A percentile compares a stretch with the other conserved stretches of the same genome.
These are phyloP conservation scores for Dinocampus coccinellae DNA, from an alignment of 2,888 invertebrate genomes.

Conservation along the genomic window DNA sequence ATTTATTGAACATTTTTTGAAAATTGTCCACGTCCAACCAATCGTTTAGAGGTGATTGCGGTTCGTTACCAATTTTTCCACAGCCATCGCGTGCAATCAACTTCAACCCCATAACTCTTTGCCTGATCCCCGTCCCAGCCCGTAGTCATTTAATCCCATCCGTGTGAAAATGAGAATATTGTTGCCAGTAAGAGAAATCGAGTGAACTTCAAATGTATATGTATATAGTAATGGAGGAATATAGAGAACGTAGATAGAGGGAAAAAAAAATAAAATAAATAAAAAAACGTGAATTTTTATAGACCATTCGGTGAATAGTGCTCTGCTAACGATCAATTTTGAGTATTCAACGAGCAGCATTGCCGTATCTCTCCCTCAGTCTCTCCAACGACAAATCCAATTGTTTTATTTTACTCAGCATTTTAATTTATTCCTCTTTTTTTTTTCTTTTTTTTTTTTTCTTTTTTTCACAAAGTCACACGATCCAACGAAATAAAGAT, in stretches of 20 bases:
- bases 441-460: not conserved
- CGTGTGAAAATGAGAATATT: slow-evolving; percentile 14
- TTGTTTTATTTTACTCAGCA: slow-evolving; percentile 6
- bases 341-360: slow-evolving; percentile 18
- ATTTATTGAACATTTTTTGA: slow-evolving; percentile 29
- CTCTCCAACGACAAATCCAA: slow-evolving; percentile 24
- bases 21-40: slow-evolving; percentile 28
- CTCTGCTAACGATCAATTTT: slow-evolving; percentile 32
- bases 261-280: not conserved
- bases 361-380: not conserved
- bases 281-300: slow-evolving; percentile 17
- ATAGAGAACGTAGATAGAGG: not conserved
- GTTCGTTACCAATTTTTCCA: slow-evolving; percentile 32
- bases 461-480: not conserved
- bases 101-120: not conserved
- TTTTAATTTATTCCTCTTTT: no score
- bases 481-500: not conserved
- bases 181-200: slow-evolving; percentile 13
- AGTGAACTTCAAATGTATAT: not conserved
- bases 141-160: slow-evolving; percentile 19
- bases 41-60: slow-evolving; percentile 20
- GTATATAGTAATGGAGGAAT: not conserved
- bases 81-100: slow-evolving; percentile 32
- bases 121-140: not conserved
- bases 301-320: slow-evolving; percentile 6